phyloP scores from a whole-genome alignment of 2,888 invertebrate genomes.

The Herminia tarsipennalis region DNA sequence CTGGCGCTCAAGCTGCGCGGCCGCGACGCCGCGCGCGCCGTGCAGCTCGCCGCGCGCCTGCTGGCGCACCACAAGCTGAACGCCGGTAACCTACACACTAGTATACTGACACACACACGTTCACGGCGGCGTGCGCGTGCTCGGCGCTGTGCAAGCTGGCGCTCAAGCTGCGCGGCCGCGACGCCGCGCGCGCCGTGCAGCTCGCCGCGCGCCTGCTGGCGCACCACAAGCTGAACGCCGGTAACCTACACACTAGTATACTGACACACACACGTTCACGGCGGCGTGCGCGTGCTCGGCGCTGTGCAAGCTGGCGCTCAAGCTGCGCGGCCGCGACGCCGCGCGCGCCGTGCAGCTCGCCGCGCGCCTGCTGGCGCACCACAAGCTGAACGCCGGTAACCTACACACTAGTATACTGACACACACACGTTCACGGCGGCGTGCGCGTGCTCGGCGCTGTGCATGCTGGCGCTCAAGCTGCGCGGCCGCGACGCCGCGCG shows the following conservation, averaged over 20 bases:
- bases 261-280: too few relatives aligned
- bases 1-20: conserved; percentile 88
- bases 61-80: conserved; percentile 75
- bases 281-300: conserved; percentile 98
- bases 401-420: neutral
- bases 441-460: conserved; percentile 96
- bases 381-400: conserved; percentile 53
- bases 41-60: conserved; percentile 95
- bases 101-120: too few relatives aligned
- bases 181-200: conserved; percentile 92
- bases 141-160: conserved; percentile 97
- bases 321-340: conserved; percentile 47
- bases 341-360: conserved; percentile 95
- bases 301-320: conserved; percentile 94
- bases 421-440: too few relatives aligned
- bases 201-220: conserved; percentile 93
- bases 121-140: conserved; percentile 96
- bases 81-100: conserved; percentile 31
- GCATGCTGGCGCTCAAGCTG: conserved; percentile 92
- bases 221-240: conserved; percentile 54
- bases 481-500: too few relatives aligned
- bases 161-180: conserved; percentile 78
- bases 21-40: conserved; percentile 90
- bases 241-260: conserved; percentile 22
- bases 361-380: conserved; percentile 89